Conservation (phyloP, 2,888 invertebrate genomes). For the Eurois occulta region DNA sequence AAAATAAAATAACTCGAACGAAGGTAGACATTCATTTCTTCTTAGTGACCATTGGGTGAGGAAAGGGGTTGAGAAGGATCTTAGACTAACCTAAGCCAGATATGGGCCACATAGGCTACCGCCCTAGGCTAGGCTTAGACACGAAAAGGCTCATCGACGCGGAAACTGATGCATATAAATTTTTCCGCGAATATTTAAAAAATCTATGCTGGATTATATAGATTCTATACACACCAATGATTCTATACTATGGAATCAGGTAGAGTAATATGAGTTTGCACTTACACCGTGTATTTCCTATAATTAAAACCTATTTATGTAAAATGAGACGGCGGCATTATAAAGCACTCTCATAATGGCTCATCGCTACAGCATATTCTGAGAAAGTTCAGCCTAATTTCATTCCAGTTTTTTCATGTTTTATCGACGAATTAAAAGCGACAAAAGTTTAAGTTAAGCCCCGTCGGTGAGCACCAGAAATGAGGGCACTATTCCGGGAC, state of each 20-base stretch:
- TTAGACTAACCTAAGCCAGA: neutral
- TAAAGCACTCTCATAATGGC: neutral
- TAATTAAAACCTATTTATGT: neutral
- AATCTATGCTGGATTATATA: neutral
- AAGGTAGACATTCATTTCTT: neutral
- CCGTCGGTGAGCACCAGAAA: slow-evolving; percentile 29
- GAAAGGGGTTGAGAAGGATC: neutral
- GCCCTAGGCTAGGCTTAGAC: neutral
- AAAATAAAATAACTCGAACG: neutral
- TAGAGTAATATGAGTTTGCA: neutral
- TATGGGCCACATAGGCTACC: neutral
- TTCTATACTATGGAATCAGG: neutral
- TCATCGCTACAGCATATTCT: neutral
- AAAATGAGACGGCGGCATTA: neutral
- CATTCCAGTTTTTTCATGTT: slow-evolving; percentile 4
- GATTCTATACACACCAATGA: neutral
- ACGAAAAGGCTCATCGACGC: neutral
- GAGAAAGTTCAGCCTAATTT: slow-evolving; percentile 6
- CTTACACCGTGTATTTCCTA: neutral
- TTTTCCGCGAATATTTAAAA: neutral
- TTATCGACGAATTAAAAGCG: slow-evolving; percentile 21
- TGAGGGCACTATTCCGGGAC: slow-evolving; percentile 31
- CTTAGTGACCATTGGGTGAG: neutral
- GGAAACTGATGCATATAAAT: neutral
- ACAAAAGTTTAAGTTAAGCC: slow-evolving; percentile 10